Conservation (phyloP, 1,140 invertebrate genomes). For the Cardiocondyla obscurior region DNA sequence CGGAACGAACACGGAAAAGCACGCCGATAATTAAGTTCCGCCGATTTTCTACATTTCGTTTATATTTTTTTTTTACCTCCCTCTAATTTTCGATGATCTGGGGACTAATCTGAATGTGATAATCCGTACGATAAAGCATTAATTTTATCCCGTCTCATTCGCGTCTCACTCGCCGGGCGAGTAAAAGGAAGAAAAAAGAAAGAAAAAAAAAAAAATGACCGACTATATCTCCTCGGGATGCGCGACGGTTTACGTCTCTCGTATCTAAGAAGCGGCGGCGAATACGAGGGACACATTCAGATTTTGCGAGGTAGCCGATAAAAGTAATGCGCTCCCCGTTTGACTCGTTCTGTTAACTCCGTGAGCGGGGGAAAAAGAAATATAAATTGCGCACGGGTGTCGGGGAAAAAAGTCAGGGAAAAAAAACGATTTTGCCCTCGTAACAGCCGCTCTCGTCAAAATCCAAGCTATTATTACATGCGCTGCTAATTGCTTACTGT, state of each 20-base stretch:
- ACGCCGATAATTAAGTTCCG: not conserved
- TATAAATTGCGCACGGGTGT: constrained; percentile 1
- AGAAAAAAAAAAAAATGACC: constrained; percentile 36
- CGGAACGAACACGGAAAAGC: constrained; percentile 39
- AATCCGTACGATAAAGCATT: not conserved
- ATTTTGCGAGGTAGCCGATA: constrained; percentile 5
- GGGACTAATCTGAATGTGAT: not conserved
- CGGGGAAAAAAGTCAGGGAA: too few species aligned
- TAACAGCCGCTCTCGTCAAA: too few species aligned
- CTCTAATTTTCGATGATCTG: not conserved
- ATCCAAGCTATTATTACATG: too few species aligned
- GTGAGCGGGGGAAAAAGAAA: not conserved
- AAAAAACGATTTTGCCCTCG: too few species aligned
- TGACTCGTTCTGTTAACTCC: not conserved
- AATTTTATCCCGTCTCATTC: too few species aligned
- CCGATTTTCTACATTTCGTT: not conserved
- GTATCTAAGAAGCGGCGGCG: not conserved
- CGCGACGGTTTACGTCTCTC: constrained; percentile 10
- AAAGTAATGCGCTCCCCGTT: not conserved
- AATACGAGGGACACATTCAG: not conserved
- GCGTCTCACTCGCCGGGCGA: too few species aligned
- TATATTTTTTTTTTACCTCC: too few species aligned
- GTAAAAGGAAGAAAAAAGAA: too few species aligned
- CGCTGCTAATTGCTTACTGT: too few species aligned
- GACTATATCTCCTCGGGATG: constrained; percentile 34